Conservation (phyloP, 2,797 vertebrate genomes). For the Varecia variegata region DNA sequence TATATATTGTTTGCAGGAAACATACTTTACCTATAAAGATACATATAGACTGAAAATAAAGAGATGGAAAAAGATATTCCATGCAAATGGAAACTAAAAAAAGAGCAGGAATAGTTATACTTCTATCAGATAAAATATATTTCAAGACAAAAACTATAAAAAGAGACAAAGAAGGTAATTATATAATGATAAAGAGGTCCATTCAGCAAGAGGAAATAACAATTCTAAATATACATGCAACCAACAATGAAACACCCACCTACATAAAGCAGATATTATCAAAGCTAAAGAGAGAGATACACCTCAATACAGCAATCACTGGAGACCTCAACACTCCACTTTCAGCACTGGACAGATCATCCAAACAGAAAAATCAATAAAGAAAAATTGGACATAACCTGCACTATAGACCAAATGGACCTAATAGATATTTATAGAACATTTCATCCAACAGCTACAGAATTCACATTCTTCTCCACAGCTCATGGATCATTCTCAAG, state of each 20-base stretch:
- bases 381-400: neutral
- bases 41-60: neutral
- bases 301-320: neutral
- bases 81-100: neutral
- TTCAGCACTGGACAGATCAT: neutral
- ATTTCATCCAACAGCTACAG: neutral
- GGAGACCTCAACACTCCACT: neutral
- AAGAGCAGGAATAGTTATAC: neutral
- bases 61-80: neutral
- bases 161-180: neutral
- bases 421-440: neutral
- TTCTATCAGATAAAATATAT: neutral
- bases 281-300: neutral
- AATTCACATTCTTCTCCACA: neutral
- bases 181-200: neutral
- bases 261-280: neutral
- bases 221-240: neutral
- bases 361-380: neutral
- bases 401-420: neutral
- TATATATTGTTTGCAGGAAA: neutral
- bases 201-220: neutral
- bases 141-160: neutral
- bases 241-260: neutral
- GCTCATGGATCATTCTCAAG: neutral
- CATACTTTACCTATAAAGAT: neutral